phyloP scores from a whole-genome alignment of 2,888 invertebrate species.

The Phalera bucephala region DNA sequence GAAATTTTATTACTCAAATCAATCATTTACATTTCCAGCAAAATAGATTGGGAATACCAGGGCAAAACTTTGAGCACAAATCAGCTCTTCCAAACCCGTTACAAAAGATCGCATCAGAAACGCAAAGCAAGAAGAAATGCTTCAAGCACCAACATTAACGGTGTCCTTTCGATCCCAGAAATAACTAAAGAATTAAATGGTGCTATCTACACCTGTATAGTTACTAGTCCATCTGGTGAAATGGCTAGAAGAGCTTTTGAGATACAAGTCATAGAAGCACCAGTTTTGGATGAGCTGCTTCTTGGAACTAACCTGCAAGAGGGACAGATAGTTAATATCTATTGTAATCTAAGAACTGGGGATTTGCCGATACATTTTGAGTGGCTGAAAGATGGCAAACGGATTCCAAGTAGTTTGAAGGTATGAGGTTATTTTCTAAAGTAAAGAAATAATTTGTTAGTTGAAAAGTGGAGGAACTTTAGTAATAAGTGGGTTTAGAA shows the following conservation, averaged over 20 bases:
- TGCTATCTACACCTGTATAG: constrained; percentile 90
- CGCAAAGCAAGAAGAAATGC: constrained; percentile 53
- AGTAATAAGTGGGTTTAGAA: too few relatives aligned
- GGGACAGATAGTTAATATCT: constrained; percentile 92
- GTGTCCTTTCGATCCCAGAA: constrained; percentile 84
- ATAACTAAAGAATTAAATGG: constrained; percentile 86
- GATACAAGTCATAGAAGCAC: constrained; percentile 88
- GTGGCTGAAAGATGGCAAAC: constrained; percentile 86
- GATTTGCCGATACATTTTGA: constrained; percentile 88
- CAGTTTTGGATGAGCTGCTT: constrained; percentile 90
- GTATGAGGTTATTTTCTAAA: constrained; percentile 55
- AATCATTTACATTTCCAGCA: constrained; percentile 58
- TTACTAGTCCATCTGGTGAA: constrained; percentile 87
- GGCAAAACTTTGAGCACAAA: constrained; percentile 63
- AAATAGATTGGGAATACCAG: constrained; percentile 78
- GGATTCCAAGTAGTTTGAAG: constrained; percentile 85
- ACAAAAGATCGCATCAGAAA: constrained; percentile 49
- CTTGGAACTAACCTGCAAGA: constrained; percentile 92
- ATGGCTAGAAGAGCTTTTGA: constrained; percentile 83
- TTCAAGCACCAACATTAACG: constrained; percentile 71
- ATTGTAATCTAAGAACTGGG: constrained; percentile 89
- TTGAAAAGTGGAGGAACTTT: too few relatives aligned
- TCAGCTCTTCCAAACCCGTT: constrained; percentile 63
- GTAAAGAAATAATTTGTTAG: too few relatives aligned
- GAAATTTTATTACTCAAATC: too few relatives aligned